Conservation (phyloP, 2,888 invertebrate genomes). For the Anthrax anthrax region DNA sequence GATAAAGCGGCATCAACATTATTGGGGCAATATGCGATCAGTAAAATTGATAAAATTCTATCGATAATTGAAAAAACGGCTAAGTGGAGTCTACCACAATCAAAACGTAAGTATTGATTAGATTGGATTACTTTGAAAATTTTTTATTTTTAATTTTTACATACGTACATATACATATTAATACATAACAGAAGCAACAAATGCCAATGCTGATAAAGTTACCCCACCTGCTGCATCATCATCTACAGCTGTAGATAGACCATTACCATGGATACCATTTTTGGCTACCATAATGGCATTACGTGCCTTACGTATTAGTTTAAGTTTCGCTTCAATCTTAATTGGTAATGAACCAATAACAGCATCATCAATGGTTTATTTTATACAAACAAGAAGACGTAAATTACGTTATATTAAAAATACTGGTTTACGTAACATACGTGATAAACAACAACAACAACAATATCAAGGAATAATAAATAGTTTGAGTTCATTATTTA, state of each 20-base stretch:
- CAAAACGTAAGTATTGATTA: slow-evolving; percentile 16
- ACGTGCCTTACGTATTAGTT: slow-evolving; percentile 21
- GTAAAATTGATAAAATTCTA: slow-evolving; percentile 21
- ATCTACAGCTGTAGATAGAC: slow-evolving; percentile 19
- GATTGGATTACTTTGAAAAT: no score
- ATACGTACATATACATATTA: not conserved
- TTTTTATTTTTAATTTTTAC: no score
- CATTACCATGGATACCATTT: slow-evolving; percentile 28
- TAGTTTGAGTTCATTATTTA: no score
- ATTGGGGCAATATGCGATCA: slow-evolving; percentile 24
- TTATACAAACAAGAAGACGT: slow-evolving; percentile 26
- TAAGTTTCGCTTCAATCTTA: slow-evolving; percentile 22
- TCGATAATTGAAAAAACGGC: slow-evolving; percentile 28
- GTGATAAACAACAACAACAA: slow-evolving; percentile 14
- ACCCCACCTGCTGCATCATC: no score
- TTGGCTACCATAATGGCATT: slow-evolving; percentile 23
- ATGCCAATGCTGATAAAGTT: slow-evolving; percentile 3
- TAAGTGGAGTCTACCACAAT: slow-evolving; percentile 29
- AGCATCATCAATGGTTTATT: slow-evolving; percentile 22
- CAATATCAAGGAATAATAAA: not conserved
- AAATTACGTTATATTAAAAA: slow-evolving; percentile 25
- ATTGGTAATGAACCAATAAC: slow-evolving; percentile 24
- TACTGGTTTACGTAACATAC: slow-evolving; percentile 20
- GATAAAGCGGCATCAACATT: slow-evolving; percentile 23
- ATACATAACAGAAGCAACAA: not conserved